Percentiles rank a stretch among this genome's conserved stretches.
These are phyloP conservation scores for Hystrix brachyura DNA, from an alignment of 2,113 vertebrate genomes.

Conservation along the genomic window DNA sequence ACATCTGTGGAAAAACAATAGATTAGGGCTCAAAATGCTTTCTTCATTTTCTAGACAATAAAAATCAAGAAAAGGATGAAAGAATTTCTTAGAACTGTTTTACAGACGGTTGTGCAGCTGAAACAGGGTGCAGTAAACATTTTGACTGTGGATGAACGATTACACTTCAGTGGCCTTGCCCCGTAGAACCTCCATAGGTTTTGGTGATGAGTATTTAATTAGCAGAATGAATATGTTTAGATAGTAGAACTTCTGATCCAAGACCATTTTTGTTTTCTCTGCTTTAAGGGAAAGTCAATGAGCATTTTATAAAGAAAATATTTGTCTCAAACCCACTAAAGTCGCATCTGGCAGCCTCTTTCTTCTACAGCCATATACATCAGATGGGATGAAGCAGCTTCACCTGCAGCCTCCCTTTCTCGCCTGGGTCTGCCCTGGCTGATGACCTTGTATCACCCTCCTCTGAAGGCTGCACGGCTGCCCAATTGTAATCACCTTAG, in stretches of 20 bases:
- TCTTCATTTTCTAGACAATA: background rate
- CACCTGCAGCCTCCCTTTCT: rapidly evolving
- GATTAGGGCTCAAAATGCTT: slow-evolving; percentile 5
- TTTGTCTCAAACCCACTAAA: background rate
- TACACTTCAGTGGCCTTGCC: slow-evolving; percentile 30
- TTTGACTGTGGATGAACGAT: background rate
- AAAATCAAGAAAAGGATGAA: background rate
- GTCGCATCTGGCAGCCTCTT: background rate
- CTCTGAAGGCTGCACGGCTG: rapidly evolving
- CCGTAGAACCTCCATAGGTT: slow-evolving; percentile 12
- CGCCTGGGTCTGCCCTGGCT: too few relatives aligned
- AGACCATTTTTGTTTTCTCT: slow-evolving; percentile 5
- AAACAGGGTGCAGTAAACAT: background rate
- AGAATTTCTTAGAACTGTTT: background rate
- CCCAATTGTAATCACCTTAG: rapidly evolving
- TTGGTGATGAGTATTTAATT: slow-evolving; percentile 60
- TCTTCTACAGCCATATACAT: background rate
- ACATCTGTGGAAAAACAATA: background rate
- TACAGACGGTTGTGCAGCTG: background rate
- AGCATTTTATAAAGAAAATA: slow-evolving; percentile 35
- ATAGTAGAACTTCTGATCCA: slow-evolving; percentile 37
- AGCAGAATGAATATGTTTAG: slow-evolving; percentile 42
- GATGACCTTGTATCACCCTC: rapidly evolving
- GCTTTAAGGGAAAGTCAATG: slow-evolving; percentile 1
- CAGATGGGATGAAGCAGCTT: rapidly evolving